Base-by-base conservation (phyloP, 1,140 invertebrate genomes). In the Euura saliciscinereae region DNA sequence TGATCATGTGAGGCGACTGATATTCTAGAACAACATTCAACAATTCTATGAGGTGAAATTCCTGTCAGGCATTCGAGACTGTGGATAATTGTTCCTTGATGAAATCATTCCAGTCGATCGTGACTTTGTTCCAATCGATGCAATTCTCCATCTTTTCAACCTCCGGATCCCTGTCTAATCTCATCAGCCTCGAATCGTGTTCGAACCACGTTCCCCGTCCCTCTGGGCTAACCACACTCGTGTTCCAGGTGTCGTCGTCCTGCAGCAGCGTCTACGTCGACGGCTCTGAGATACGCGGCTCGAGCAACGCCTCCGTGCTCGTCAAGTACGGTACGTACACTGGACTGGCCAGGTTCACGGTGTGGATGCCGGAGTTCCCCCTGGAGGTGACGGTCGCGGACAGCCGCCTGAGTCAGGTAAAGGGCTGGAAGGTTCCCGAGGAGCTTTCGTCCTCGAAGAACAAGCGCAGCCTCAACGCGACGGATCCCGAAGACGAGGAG, bases 231-330 rank as follows among this genome's bases (percentile, higher is more conserved):
- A 28, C 28, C 28, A 28, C 28, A 28, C 28, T 28, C 28, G 28
- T 28, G 69, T 77, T 79, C 5, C 80, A 98, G 97, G 97, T 99
- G 2, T 97, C 97, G 6, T 96, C 96, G 1, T 97, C 97, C 4
- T 99, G 98, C 87, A 98, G 96, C 75, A 97, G 95, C 4, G 96
- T 99, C 3, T 99, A 98, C 87, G 93, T 99, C 6, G 97, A 99
- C 86, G 98, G 98, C 0, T 97, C 96, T 11, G 98, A 99, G 88
- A 95, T 97, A 51, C 90, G 96, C 0, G 97, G 97, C 4, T 97
- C 96, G 0, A 95, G 96, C 10, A 99, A 99, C 85, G 97, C 97
- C 2, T 96, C 96, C 1, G 93, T 99, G 11, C 91, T 97, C 7
- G 96, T 98, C 6, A 97, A 97, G 85, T 99, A 98, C 82, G 97